Evolutionary conservation across 2,888 invertebrate species (phyloP), one percentile per base, ranked within the genome.

Genomic region (Agonum fuliginosum): DNA sequence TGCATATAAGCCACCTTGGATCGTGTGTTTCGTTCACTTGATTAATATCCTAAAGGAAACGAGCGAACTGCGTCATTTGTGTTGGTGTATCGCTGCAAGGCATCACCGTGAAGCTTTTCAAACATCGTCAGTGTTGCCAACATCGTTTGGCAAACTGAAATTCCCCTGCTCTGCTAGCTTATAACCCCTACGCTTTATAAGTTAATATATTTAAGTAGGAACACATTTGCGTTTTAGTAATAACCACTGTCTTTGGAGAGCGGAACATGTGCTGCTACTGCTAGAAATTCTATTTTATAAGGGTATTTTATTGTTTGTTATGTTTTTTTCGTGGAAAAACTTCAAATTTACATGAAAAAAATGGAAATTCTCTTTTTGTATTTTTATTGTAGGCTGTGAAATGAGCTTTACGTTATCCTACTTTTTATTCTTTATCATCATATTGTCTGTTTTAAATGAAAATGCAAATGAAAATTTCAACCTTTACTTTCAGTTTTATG

Each of bases 181-280:
- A 46, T 70, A 43, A 70, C 46, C 24, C 43, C 43, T 27, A 70
- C 41, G 46, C 24, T 70, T 70, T 70, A 70, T 70, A 70, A 70
- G 69, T 71, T 71, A 71, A 71, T 71, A 71, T 51, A 71, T 71
- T 71, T 71, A 71, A 71, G 71, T 51, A 51, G 51, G 30, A 51
- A 51, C 27, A 71, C 51, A 71, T 71, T 71, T 71, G 51, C 37
- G 71, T 71, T 67, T 67, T 67, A 67, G 43, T 67, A 14, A 43
- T 43, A 67, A 67, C 67, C 67, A 34, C 19, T 19, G 19, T 14
- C 62, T 62, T 30, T 0, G 1, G 62, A 17, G 20, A n/a, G 34
- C 62, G 62, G 34, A 62, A 62, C 62, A 62, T 20, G 62, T 62
- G 62, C 34, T 62, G 17, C 17, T 27, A 20, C 8, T 62, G 8